A percentile compares a stretch with the other conserved stretches of the same genome.
These are phyloP conservation scores for Lithosia quadra DNA, from an alignment of 2,888 invertebrate genomes.

Conservation along the genomic window DNA sequence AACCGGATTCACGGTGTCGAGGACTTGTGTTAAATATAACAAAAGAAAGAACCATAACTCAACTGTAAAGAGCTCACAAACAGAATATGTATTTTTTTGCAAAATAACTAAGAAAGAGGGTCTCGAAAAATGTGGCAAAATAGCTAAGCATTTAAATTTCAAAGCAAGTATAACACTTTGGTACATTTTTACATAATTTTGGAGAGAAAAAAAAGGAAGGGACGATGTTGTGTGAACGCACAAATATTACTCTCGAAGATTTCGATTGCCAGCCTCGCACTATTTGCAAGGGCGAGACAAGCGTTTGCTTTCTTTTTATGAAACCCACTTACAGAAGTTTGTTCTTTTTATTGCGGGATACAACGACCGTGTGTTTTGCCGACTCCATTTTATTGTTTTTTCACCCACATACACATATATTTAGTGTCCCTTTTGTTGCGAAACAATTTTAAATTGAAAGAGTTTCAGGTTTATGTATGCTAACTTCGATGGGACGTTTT, in stretches of 20 bases:
- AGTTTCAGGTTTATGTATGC: constrained; percentile 23
- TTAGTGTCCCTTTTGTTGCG: constrained; percentile 21
- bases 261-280: constrained; percentile 58
- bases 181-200: constrained; percentile 44
- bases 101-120: constrained; percentile 30
- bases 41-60: constrained; percentile 22
- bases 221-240: constrained; percentile 50
- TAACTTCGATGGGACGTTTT: background rate
- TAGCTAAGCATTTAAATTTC: constrained; percentile 45
- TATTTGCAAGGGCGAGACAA: constrained; percentile 63
- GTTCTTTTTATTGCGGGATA: constrained; percentile 60
- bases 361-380: constrained; percentile 52
- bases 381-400: constrained; percentile 36
- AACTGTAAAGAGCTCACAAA: constrained; percentile 22
- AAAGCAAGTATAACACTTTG: constrained; percentile 42
- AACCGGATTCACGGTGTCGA: constrained; percentile 21
- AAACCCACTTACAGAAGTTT: constrained; percentile 62
- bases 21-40: constrained; percentile 13
- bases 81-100: constrained; percentile 34
- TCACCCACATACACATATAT: constrained; percentile 21
- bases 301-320: constrained; percentile 65
- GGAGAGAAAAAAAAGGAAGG: constrained; percentile 31
- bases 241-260: constrained; percentile 55
- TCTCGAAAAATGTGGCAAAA: constrained; percentile 37
- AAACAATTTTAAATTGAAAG: constrained; percentile 30